Evolutionary conservation across 2,888 invertebrate species (phyloP), one percentile per base, ranked within the genome.

Genomic region (Apamea crenata): DNA sequence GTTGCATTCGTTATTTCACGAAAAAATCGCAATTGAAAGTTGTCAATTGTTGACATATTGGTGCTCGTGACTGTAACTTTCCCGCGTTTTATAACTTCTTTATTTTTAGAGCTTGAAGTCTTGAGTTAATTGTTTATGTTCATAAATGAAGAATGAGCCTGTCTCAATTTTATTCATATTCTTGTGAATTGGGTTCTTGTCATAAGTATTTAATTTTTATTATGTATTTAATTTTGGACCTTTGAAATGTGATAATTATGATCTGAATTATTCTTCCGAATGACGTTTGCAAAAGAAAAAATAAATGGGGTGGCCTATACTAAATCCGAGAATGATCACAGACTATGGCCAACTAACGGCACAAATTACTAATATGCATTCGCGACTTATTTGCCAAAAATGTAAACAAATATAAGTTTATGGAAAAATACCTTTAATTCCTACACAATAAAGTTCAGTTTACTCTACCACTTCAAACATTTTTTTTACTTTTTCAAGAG

Each of bases 121-220:
- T 65, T 61, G 40, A 40, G 29, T 59, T n/a, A 36, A 59, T 67
- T 71, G 59, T 25, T 66, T 50, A 32, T 67, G 47, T n/a, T 66
- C n/a, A 32, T 78, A 18, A 65, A 79, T 69, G 7, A 12, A 44
- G 25, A 29, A 66, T 44, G 53, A 66, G 21, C 1, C 6, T 7
- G 21, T 25, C 10, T 29, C 16, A 50, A 72, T 47, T 44, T 25
- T 47, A 18, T 47, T 65, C 8, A 63, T 63, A 10, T 10, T 61
- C 0, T 47, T 50, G n/a, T 63, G 14, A 63, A 59, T 75, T 59
- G 25, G 10, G 32, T 25, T 56, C 14, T 25, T 53, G 21, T 53
- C 50, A 21, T 53, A 53, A 7, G 21, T 53, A 53, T 53, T 21
- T 21, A 1, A 7, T 50, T 50, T 21, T 21, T 50, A 21, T 6